Conservation (phyloP, 1,140 invertebrate species). For the Brachionus asplanchnoidis region DNA sequence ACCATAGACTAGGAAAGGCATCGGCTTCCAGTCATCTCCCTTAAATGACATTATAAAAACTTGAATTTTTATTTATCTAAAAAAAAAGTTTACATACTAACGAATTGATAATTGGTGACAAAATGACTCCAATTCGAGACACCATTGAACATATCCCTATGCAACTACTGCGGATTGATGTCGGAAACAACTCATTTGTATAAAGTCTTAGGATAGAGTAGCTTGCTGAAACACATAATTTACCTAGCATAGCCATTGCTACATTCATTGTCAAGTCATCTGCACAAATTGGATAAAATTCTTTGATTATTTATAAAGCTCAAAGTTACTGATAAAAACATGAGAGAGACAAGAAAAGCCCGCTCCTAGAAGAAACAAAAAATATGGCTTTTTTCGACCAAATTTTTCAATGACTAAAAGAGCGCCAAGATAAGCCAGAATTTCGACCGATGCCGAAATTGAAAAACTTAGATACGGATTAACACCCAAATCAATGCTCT, state of each 20-base stretch:
- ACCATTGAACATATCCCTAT: constrained; percentile 59
- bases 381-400: constrained; percentile 31
- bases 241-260: constrained; percentile 46
- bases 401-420: neutral
- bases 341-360: constrained; percentile 10
- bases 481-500: neutral
- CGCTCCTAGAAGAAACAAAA: neutral
- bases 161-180: constrained; percentile 57
- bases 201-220: constrained; percentile 54
- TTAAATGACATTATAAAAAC: neutral
- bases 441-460: neutral
- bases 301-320: neutral
- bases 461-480: constrained; percentile 41
- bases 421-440: neutral
- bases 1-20: constrained; percentile 33
- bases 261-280: constrained; percentile 26
- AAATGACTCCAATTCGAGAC: constrained; percentile 58
- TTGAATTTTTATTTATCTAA: neutral
- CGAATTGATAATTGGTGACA: constrained; percentile 50
- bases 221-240: constrained; percentile 47
- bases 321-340: constrained; percentile 27
- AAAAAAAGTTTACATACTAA: neutral
- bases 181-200: constrained; percentile 59
- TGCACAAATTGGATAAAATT: neutral
- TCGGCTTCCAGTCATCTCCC: neutral